Evolutionary conservation across 2,113 vertebrate species (phyloP).

Genomic region (Puma concolor): DNA sequence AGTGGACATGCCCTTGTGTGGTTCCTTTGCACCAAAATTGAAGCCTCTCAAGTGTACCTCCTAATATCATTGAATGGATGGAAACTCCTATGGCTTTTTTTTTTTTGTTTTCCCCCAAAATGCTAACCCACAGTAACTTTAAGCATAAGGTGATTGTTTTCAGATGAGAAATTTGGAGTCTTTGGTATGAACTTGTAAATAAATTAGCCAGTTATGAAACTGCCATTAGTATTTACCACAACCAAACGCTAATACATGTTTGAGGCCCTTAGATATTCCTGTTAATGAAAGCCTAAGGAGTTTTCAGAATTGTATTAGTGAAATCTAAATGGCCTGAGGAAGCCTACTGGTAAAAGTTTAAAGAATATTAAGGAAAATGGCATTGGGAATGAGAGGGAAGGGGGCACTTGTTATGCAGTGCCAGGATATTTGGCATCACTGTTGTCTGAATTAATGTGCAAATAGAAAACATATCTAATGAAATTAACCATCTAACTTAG

Average conservation of each 20-base stretch:
- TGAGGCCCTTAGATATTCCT: neutral
- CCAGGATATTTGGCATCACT: neutral
- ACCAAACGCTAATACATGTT: neutral
- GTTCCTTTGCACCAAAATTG: neutral
- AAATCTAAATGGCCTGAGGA: neutral
- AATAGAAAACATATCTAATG: neutral
- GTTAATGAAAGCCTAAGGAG: neutral
- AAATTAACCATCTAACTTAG: neutral
- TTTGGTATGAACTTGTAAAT: neutral
- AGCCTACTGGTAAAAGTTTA: neutral
- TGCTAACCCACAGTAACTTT: neutral
- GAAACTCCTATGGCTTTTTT: neutral
- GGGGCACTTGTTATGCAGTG: neutral
- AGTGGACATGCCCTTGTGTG: accelerated
- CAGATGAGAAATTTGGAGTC: neutral
- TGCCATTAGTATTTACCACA: neutral
- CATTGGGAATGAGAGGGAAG: neutral
- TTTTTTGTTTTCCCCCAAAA: neutral
- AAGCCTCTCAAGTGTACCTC: neutral
- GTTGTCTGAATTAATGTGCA: neutral
- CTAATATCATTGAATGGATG: neutral
- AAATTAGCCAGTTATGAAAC: neutral
- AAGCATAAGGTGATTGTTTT: neutral
- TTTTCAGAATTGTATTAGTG: neutral
- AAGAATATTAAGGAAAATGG: neutral